These are phyloP conservation scores for Charadrius vociferus DNA, from an alignment of 2,113 vertebrate genomes.

Conservation along the genomic window DNA sequence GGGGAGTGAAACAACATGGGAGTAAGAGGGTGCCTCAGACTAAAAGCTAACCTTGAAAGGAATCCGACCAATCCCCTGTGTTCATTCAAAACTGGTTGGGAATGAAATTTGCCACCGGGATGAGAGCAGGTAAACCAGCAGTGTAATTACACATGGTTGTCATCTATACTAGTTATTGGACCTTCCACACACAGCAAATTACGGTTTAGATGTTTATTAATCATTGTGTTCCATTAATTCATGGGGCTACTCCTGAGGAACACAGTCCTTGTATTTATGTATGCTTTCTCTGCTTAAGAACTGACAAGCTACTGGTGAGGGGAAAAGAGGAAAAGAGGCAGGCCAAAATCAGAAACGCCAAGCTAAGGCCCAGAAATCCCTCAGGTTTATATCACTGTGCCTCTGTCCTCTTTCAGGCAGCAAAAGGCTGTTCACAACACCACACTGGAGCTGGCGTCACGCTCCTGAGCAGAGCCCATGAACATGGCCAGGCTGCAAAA, in stretches of 20 bases:
- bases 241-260: not conserved
- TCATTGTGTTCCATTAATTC: not conserved
- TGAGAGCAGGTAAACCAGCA: not conserved
- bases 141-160: not conserved
- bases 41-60: not conserved
- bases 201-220: not conserved
- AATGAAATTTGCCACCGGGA: not conserved
- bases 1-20: not conserved
- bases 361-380: not conserved
- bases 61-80: not conserved
- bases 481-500: not conserved
- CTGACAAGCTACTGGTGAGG: not conserved
- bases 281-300: not conserved
- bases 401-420: not conserved
- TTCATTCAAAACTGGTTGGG: not conserved
- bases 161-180: not conserved
- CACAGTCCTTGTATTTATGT: not conserved
- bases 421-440: not conserved
- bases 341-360: not conserved
- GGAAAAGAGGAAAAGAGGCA: not conserved
- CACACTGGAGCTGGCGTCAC: not conserved
- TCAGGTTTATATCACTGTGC: not conserved
- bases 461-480: not conserved
- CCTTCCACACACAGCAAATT: not conserved
- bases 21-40: not conserved